These are phyloP conservation scores for Grammomys surdaster DNA, from an alignment of 2,113 vertebrate genomes.

Conservation along the genomic window DNA sequence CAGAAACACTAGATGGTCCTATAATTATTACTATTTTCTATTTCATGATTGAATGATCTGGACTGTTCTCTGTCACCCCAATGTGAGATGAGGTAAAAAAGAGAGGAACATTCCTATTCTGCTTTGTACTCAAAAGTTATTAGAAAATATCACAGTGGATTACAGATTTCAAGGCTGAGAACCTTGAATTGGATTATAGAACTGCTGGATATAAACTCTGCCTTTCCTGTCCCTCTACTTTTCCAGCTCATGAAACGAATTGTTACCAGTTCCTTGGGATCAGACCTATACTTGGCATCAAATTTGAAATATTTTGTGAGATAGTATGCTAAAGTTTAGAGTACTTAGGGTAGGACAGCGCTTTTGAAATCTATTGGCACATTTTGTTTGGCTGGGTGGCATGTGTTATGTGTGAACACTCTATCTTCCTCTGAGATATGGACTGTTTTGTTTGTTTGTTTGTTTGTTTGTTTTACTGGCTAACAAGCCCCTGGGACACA, in stretches of 20 bases:
- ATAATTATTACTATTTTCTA: neutral
- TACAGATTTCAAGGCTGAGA: neutral
- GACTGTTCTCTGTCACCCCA: neutral
- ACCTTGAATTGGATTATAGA: neutral
- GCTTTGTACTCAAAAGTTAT: neutral
- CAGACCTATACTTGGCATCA: neutral
- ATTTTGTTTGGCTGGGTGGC: neutral
- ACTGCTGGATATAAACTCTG: neutral
- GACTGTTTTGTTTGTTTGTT: neutral
- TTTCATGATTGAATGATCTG: slow-evolving; percentile 36
- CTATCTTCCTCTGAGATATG: neutral
- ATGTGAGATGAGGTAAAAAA: neutral
- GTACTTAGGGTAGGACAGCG: neutral
- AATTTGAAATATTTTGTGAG: slow-evolving; percentile 37
- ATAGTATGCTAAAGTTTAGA: neutral
- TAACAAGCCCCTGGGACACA: too few relatives aligned
- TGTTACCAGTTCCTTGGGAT: neutral
- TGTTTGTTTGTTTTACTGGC: too few relatives aligned
- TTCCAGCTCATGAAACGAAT: neutral
- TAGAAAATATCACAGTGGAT: neutral
- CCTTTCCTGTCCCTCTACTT: neutral
- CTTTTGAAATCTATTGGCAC: slow-evolving; percentile 36
- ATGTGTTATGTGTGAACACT: neutral
- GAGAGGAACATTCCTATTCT: neutral
- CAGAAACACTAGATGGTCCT: neutral